phyloP scores from a whole-genome alignment of 2,888 invertebrate genomes.

The Horisme vitalbata region DNA sequence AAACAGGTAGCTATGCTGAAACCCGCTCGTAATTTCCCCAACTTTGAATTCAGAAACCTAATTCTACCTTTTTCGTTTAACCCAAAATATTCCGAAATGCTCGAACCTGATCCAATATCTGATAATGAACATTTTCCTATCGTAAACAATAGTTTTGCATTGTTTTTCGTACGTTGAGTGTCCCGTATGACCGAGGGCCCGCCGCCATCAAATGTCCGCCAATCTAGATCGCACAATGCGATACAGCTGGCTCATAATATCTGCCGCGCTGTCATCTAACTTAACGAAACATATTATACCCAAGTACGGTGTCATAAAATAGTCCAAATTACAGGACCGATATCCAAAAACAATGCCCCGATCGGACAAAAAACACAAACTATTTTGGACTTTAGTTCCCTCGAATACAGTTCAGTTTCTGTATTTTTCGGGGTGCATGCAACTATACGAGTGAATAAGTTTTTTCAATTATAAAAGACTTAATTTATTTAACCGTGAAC shows the following conservation, averaged over 20 bases:
- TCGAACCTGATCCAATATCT: slow-evolving; percentile 25
- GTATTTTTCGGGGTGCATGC: slow-evolving; percentile 55
- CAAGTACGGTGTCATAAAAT: slow-evolving; percentile 71
- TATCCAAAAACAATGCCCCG: slow-evolving; percentile 75
- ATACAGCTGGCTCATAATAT: slow-evolving; percentile 48
- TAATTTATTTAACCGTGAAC: slow-evolving; percentile 49
- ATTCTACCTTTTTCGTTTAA: slow-evolving; percentile 17
- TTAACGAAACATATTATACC: slow-evolving; percentile 63
- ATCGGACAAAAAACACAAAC: slow-evolving; percentile 41
- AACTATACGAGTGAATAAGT: slow-evolving; percentile 74
- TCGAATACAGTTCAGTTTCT: slow-evolving; percentile 50
- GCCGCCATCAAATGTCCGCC: slow-evolving; percentile 32
- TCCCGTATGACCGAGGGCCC: slow-evolving; percentile 23
- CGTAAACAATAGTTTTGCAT: slow-evolving; percentile 28
- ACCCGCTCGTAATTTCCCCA: not conserved
- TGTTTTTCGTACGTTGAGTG: slow-evolving; percentile 26
- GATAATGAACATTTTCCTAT: slow-evolving; percentile 26
- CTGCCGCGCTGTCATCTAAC: slow-evolving; percentile 55
- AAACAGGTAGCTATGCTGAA: not conserved
- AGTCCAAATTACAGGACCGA: slow-evolving; percentile 73
- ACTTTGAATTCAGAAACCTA: not conserved
- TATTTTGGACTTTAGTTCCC: slow-evolving; percentile 43
- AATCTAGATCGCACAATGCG: slow-evolving; percentile 37
- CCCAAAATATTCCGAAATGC: slow-evolving; percentile 8
- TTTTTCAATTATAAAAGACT: slow-evolving; percentile 77